Evolutionary conservation across 2,888 invertebrate species (phyloP), one percentile per base, ranked within the genome.

Genomic region (Erebia ligea): DNA sequence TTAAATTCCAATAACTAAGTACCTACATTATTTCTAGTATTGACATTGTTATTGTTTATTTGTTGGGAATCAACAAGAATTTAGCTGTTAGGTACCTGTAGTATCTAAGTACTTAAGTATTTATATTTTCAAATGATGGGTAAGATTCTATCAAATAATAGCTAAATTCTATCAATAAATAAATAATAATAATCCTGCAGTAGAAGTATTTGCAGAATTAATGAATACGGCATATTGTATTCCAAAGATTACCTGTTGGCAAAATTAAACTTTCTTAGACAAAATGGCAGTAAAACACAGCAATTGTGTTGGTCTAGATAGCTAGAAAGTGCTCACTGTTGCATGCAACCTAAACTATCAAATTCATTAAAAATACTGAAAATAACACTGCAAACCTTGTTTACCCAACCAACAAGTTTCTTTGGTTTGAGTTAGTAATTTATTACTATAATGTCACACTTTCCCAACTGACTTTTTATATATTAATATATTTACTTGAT

Each of bases 251-350:
- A 34, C 15, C 15, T n/a, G 17, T 10, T n/a, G 40, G n/a, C 34
- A 42, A 17, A 61, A 11, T 42, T 19, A 21, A 63, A 57, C 48
- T 45, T 63, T 63, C 62, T 63, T 63, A 2, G 21, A 48, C 8
- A 25, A 63, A 57, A 56, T 56, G n/a, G 17, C 21, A 57, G 45
- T 66, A 57, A 66, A 66, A 62, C 42, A 56, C 17, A 21, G 56
- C 56, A 56, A 56, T 66, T 66, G 66, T 56, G 54, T 9, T 25
- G 67, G 70, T 67, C 69, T 71, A 73, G 71, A 66, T 40, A 50
- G 40, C 62, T 76, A 77, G 76, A 79, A 78, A 79, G 76, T 75
- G 75, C 67, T 76, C 74, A 68, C 76, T 77, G 73, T 77, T 76
- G 71, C 77, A 74, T 78, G 74, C 71, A 77, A 66, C 65, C 69